Evolutionary conservation across 2,888 invertebrate species (phyloP).

Genomic region (Cerastis rubricosa): DNA sequence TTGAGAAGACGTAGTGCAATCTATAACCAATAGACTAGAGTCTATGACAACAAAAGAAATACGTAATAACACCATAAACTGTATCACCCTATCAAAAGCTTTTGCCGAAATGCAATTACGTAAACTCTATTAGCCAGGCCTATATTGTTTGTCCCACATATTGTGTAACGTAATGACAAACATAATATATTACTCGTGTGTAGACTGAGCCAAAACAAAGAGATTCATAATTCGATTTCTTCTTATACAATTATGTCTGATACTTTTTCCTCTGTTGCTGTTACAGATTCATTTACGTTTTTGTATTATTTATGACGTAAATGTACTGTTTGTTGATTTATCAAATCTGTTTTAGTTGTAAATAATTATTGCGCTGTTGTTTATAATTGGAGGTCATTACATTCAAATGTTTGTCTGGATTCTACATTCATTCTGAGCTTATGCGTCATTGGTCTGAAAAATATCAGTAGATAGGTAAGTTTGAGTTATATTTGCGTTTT

Average conservation of each 20-base stretch:
- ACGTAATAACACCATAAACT: slow-evolving; percentile 16
- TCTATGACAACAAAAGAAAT: background rate
- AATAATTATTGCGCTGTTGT: background rate
- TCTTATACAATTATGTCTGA: slow-evolving; percentile 26
- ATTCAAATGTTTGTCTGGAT: slow-evolving; percentile 3
- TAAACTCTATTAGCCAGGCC: slow-evolving; percentile 41
- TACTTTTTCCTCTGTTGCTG: slow-evolving; percentile 23
- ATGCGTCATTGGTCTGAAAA: slow-evolving; percentile 8
- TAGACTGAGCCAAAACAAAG: slow-evolving; percentile 52
- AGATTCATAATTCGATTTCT: slow-evolving; percentile 58
- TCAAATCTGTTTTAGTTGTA: background rate
- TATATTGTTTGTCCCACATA: slow-evolving; percentile 47
- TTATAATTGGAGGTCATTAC: slow-evolving; percentile 29
- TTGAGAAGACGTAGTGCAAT: background rate
- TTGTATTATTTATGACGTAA: slow-evolving; percentile 7
- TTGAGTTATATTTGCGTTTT: background rate
- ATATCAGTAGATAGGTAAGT: background rate
- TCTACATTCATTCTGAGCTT: background rate
- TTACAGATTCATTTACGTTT: slow-evolving; percentile 29
- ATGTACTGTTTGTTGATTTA: background rate
- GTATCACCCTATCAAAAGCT: slow-evolving; percentile 31
- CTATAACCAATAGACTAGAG: background rate
- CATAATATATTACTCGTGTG: slow-evolving; percentile 36
- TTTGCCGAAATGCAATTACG: slow-evolving; percentile 54
- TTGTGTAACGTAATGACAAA: slow-evolving; percentile 43